Percentiles rank a stretch among this genome's conserved stretches.
Evolutionary conservation across 2,888 invertebrate genomes (phyloP).

Genomic region (Parnassius apollo): DNA sequence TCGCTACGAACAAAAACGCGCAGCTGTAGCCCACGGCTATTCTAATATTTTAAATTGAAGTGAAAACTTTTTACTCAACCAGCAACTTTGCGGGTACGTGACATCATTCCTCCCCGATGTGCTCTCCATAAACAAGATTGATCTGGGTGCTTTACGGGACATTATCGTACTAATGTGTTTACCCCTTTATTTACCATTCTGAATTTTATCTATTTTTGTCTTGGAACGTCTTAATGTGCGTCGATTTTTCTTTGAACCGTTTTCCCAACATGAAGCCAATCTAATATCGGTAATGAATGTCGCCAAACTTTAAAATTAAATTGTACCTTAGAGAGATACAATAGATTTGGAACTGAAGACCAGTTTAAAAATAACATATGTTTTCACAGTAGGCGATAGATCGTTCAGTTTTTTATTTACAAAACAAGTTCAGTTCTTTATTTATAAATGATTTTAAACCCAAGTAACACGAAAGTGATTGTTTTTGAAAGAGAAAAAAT

Average conservation of each 20-base stretch:
- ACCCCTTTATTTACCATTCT: constrained; percentile 63
- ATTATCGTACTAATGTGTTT: constrained; percentile 72
- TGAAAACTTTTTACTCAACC: neutral
- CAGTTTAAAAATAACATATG: no score
- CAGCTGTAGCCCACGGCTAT: no score
- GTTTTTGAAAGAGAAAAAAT: no score
- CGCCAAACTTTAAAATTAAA: constrained; percentile 30
- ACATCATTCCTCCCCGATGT: constrained; percentile 10
- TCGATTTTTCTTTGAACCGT: constrained; percentile 42
- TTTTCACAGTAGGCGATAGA: no score
- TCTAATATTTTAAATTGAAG: neutral
- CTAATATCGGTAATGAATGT: constrained; percentile 63
- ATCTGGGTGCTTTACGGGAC: constrained; percentile 45
- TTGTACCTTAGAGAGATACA: neutral
- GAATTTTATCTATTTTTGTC: constrained; percentile 48
- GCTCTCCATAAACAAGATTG: constrained; percentile 50
- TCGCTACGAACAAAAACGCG: no score
- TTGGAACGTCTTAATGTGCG: constrained; percentile 52
- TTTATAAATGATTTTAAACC: no score
- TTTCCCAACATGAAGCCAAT: constrained; percentile 44
- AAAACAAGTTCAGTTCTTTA: no score
- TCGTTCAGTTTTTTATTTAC: no score
- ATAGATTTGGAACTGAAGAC: no score
- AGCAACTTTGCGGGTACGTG: neutral
- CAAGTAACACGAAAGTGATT: no score